phyloP scores from a whole-genome alignment of 2,113 vertebrate genomes.

The Himantopus leucocephalus region DNA sequence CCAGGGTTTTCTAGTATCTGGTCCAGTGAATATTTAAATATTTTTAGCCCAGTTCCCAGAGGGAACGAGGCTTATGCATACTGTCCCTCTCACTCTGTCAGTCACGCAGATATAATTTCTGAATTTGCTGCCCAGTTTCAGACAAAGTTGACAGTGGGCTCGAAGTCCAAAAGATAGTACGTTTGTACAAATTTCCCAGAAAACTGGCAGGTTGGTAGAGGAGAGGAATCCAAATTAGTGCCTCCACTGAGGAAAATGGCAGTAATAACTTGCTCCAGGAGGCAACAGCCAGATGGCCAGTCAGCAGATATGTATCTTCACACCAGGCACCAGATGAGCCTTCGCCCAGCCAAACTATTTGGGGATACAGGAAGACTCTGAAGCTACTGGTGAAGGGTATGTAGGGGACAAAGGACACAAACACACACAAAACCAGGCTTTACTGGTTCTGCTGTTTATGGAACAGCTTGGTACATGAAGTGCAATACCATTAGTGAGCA shows the following conservation, averaged over 20 bases:
- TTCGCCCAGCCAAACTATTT: conserved; percentile 16
- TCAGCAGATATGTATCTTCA: conserved; percentile 18
- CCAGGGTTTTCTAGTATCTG: neutral
- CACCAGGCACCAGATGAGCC: conserved; percentile 54
- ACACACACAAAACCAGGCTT: neutral
- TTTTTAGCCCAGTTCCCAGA: neutral
- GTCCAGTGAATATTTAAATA: neutral
- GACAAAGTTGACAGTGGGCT: neutral
- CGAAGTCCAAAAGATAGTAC: neutral
- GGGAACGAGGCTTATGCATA: neutral
- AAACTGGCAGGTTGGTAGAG: conserved; percentile 32
- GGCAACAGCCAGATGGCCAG: conserved; percentile 56
- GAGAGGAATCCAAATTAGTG: conserved; percentile 32
- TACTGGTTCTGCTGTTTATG: neutral
- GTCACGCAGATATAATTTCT: neutral
- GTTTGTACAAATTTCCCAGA: neutral
- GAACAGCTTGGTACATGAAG: neutral
- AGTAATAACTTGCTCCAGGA: conserved; percentile 49
- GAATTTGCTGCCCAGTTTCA: conserved; percentile 3
- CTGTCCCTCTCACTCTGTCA: neutral
- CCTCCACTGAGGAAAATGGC: conserved; percentile 8
- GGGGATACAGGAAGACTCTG: neutral
- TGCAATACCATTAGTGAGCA: neutral
- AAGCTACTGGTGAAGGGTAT: conserved; percentile 34
- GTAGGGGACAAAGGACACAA: neutral